Evolutionary conservation across 1,140 invertebrate genomes (phyloP).

Genomic region (Drosophila virilis): DNA sequence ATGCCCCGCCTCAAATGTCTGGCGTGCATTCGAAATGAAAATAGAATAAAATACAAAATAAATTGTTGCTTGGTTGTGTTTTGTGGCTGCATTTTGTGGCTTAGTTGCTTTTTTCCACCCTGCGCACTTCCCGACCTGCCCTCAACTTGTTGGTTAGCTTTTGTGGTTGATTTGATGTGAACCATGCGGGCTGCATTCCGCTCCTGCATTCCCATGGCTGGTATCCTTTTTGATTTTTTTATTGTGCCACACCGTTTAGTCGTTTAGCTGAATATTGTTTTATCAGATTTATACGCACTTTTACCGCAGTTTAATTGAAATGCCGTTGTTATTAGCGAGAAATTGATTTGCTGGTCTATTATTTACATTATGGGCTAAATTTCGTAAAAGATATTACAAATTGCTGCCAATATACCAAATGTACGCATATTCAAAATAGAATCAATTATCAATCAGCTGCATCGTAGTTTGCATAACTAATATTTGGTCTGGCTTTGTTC

Average conservation of each 20-base stretch:
- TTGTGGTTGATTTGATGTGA: slow-evolving; percentile 41
- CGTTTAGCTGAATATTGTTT: slow-evolving; percentile 5
- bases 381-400: background rate
- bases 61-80: slow-evolving; percentile 47
- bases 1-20: slow-evolving; percentile 37
- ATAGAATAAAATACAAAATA: slow-evolving; percentile 61
- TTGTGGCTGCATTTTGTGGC: slow-evolving; percentile 36
- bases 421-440: too few species aligned
- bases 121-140: background rate
- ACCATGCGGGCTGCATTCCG: slow-evolving; percentile 20
- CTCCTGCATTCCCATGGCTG: slow-evolving; percentile 8
- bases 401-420: background rate
- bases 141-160: slow-evolving; percentile 41
- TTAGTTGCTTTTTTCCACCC: slow-evolving; percentile 7
- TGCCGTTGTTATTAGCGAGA: background rate
- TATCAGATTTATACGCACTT: slow-evolving; percentile 15
- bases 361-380: background rate
- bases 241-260: background rate
- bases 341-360: slow-evolving; percentile 16
- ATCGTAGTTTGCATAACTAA: too few species aligned
- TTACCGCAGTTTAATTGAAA: slow-evolving; percentile 23
- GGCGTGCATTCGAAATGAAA: slow-evolving; percentile 48
- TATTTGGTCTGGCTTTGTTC: too few species aligned
- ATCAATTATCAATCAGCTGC: too few species aligned
- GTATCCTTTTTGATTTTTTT: slow-evolving; percentile 2